These are phyloP conservation scores for Plecturocebus donacophilus DNA, from an alignment of 2,113 vertebrate species.

Conservation along the genomic window DNA sequence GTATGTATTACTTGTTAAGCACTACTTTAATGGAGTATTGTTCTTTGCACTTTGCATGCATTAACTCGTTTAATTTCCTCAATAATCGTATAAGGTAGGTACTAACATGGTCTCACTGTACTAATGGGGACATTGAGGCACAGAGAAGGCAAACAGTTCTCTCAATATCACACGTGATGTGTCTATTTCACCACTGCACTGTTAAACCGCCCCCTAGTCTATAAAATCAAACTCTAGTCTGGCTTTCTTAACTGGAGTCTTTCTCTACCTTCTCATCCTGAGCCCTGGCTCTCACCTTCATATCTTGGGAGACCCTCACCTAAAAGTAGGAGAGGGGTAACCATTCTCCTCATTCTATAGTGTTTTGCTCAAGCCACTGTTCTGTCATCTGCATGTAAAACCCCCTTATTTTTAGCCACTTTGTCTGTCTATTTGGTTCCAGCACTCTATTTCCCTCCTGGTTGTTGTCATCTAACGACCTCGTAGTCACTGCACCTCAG, in stretches of 20 bases:
- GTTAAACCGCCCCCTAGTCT: background rate
- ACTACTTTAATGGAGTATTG: background rate
- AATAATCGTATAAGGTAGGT: background rate
- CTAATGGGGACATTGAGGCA: background rate
- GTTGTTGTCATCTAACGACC: background rate
- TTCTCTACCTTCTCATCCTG: background rate
- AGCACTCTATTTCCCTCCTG: background rate
- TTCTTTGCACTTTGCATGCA: background rate
- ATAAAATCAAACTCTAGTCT: background rate
- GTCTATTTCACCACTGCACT: background rate
- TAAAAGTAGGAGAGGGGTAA: background rate
- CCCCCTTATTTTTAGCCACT: background rate
- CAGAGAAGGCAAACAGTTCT: background rate
- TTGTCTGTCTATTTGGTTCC: background rate
- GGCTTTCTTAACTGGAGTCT: background rate
- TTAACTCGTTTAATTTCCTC: background rate
- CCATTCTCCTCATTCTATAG: background rate
- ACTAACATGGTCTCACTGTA: background rate
- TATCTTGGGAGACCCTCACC: background rate
- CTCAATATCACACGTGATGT: background rate
- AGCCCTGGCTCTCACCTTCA: background rate
- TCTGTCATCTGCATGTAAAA: background rate
- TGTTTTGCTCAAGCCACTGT: background rate
- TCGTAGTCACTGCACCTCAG: background rate
- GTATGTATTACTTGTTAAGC: background rate